Evolutionary conservation across 2,888 invertebrate species (phyloP), one percentile per base, ranked within the genome.

Genomic region (Drosophila imparisetae): DNA sequence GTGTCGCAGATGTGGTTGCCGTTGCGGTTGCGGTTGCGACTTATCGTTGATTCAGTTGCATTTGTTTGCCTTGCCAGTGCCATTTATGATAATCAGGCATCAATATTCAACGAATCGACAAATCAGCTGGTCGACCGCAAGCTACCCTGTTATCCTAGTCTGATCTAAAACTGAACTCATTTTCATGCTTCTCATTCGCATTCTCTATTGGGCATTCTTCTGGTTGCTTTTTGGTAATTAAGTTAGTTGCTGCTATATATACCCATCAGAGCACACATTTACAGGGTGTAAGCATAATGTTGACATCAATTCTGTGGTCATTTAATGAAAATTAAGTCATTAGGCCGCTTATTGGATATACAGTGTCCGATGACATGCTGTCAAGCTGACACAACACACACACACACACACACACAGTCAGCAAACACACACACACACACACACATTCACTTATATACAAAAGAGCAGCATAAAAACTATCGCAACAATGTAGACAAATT

Each of bases 261-360:
- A 45, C 30, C 45, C 40, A 15, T 29, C 34, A 4, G 4, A 1
- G 1, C 1, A 1, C 10, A 7, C 0, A 4, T 4, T 45, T 42
- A 58, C 52, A 78, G 70, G 60, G 67, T 71, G 70, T 67, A 58
- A 58, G 55, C 66, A 78, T 72, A 70, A 70, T 72, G 75, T 83
- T 70, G 70, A 77, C 81, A 81, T 75, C 75, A 83, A 66, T 80
- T 80, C 54, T 75, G 81, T 67, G 81, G 81, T 70, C 81, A 78
- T 81, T 81, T 77, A 81, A 78, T 80, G 81, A 70, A 74, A 78
- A 81, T 81, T 75, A 81, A 83, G 81, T 80, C 81, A 83, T 83
- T 80, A 83, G 83, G 64, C 67, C 57, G 66, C 59, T 49, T 49
- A 65, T 54, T 64, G 63, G 40, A 53, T 29, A 48, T 36, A 60